Base-by-base conservation (phyloP, 2,888 invertebrate species). In the Muschampia plurimacula region DNA sequence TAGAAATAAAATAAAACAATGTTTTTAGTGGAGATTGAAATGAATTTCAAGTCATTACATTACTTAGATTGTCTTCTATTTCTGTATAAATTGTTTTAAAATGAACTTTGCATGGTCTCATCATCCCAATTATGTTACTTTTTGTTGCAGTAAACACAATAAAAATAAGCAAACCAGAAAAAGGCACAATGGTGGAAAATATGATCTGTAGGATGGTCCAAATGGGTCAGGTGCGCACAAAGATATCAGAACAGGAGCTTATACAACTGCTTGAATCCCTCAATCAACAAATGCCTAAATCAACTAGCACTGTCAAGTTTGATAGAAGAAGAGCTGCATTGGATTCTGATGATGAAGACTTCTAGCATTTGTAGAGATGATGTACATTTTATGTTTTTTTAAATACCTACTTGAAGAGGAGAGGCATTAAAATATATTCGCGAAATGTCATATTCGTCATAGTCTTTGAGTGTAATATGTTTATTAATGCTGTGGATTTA, bases 131-230 rank as follows among this genome's bases (percentile, higher is more conserved):
- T 46, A 41, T 44, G 13, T 49, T 65, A 5, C 13, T 63, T 75
- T 70, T 49, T 66, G 46, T 67, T 95, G 22, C 89, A 98, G 98
- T 99, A 84, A 99, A 98, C 86, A 99, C 98, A 69, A 95, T 99
- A 75, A 97, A 97, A 85, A 93, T 99, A 66, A 98, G 98, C 77
- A 99, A 98, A 91, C 99, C 99, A 64, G 99, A 99, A 83, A 99
- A 99, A 89, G 99, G 98, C 9, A 96, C 96, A 85, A 97, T 98
- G 97, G 97, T 99, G 72, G 99, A 99, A 95, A 96, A 97, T 79
- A 97, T 99, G 97, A 96, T 99, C 79, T 95, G 99, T 75, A 96
- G 97, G 84, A 99, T 99, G 99, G 99, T 98, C 10, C 97, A 98
- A 85, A 96, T 96, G 84, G 99, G 99, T n/a, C 98, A 98, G 88